Base-by-base conservation (phyloP, 2,888 invertebrate genomes). In the Rotaria sp. region DNA sequence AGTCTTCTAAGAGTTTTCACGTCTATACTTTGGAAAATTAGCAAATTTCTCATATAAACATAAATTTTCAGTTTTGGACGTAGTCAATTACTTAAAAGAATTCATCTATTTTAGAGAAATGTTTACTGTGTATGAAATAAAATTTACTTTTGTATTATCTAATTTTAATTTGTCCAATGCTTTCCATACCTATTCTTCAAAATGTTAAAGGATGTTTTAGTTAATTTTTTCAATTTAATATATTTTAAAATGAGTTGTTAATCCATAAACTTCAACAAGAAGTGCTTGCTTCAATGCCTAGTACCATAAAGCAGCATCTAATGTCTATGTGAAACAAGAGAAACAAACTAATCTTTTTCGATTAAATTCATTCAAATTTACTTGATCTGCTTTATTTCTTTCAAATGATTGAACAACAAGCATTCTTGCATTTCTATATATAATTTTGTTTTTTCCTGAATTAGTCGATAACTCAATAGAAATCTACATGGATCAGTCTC, bases 161-260 rank as follows among this genome's bases (percentile, higher is more conserved):
- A 86, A 59, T 45, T 86, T 84, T 50, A 86, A 74, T 84, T 86
- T 86, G 1, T 84, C 52, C 26, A 86, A 59, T 52, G 74, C 86
- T 57, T 86, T 86, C 38, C 86, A 48, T 55, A 86, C 86, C 84
- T 86, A 86, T n/a, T 84, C 86, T 35, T 50, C 67, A 84, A 86
- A 86, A n/a, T n/a, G 26, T 30, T 15, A 3, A 84, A 67, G 2
- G 48, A 26, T 80, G 4, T n/a, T 11, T 26, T 24, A 24, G 30
- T 48, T 11, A 80, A 24, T 45, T 48, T 45, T 67, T 59, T 59
- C 52, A 52, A 80, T 8, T 80, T 59, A 55, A 85, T 80, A 80
- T 85, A 80, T 57, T 57, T n/a, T n/a, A n/a, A 57, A 57, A 57
- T 7, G n/a, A 7, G 2, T 57, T 57, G 26, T n/a, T n/a, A 57